Evolutionary conservation across 2,888 invertebrate genomes (phyloP), one percentile per base, ranked within the genome.

Genomic region (Fabriciana adippe): DNA sequence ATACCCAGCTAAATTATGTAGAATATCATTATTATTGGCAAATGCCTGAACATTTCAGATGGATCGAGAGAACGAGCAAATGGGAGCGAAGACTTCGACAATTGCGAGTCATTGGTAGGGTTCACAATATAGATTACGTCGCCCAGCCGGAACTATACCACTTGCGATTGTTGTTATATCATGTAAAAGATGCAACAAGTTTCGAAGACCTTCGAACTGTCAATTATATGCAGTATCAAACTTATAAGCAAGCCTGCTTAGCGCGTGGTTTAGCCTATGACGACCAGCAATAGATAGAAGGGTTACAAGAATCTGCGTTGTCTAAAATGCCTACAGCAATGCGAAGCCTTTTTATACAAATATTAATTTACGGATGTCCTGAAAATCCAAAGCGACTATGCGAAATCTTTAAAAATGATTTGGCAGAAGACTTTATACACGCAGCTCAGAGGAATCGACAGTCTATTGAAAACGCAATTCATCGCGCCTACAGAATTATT

Each of bases 201-300:
- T 71, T 69, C 65, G 66, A 67, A 56, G 66, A 69, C 56, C 62
- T 69, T 65, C 65, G 57, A 57, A 65, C 62, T 45, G 62, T 70
- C 55, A 67, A 56, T 59, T 67, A 65, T 18, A 67, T 67, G 62
- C 65, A 62, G 57, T 68, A 66, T 66, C 62, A 71, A 55, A 66
- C 68, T 41, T 68, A 68, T 68, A 64, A 66, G 56, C 64, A 68
- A 64, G 56, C 68, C 56, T 66, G 66, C 63, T 68, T 66, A 68
- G 61, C 63, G 61, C 64, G 63, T 18, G 66, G 60, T 55, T 70
- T 70, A 48, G 55, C 64, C 56, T 62, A 66, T 59, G 66, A 72
- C 68, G 69, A 69, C 63, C 65, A 72, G 59, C 67, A 72, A 69
- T 69, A 69, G 69, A 65, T 65, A 69, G 65, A 69, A 72, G 64